Base-by-base conservation (phyloP, 2,888 invertebrate genomes). In the Orchestes rusci region DNA sequence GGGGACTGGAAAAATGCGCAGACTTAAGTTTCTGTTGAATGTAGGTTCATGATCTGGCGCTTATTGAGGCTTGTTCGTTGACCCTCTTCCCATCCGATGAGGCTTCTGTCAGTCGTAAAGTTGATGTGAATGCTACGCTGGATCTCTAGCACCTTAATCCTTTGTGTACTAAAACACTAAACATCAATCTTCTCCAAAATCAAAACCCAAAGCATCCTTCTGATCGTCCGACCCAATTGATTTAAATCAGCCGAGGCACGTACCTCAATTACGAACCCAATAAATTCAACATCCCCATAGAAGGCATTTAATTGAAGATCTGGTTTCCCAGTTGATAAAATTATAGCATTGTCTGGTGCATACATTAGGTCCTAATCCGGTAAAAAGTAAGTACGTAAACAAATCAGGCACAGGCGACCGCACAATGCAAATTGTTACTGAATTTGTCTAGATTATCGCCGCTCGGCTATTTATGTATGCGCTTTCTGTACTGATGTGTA, bases 381-480 rank as follows among this genome's bases (percentile, higher is more conserved):
- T 60, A 59, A 64, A 59, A 41, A 45, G 35, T 45, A 48, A 60
- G 61, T 61, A 61, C 58, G 65, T 64, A 65, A 63, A 66, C 66
- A 65, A 65, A 67, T 66, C 66, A 67, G 61, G 60, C 48, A 59
- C 59, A 61, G 60, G 57, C 63, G 65, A 64, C 64, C 64, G 63
- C 63, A 67, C 66, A 67, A 68, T 67, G 68, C 66, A 66, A 67
- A 68, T 68, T 66, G 68, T 67, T 43, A 62, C 63, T 59, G 66
- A 68, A 68, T 68, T 68, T 68, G 68, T 68, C 67, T 63, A 67
- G 66, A 68, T 68, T 68, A 68, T 66, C 66, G 61, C 56, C 54
- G 31, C 17, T 20, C 18, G 23, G 28, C 15, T 37, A 43, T 45
- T 45, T 47, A 50, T 50, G 45, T 42, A 44, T 44, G 27, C 44